Conservation (phyloP, 2,113 vertebrate species). For the Gymnorhina tibicen region DNA sequence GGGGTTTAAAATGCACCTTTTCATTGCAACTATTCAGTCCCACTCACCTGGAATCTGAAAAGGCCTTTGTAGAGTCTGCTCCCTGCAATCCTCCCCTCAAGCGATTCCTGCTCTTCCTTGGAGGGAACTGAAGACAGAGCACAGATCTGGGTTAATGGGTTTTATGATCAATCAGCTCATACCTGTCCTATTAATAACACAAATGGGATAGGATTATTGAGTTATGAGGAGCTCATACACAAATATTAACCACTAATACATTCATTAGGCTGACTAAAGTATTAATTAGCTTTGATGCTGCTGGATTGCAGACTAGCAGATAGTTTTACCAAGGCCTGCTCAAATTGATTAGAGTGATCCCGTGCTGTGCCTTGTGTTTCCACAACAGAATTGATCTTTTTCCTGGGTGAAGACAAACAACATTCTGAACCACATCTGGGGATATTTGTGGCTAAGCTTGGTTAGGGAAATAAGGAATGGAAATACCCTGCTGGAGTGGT, state of each 20-base stretch:
- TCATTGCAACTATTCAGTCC: not conserved
- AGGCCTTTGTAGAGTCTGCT: not conserved
- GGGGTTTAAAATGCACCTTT: not conserved
- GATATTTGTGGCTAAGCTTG: not conserved
- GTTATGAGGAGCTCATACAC: conserved; percentile 38
- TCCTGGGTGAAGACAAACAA: conserved; percentile 44
- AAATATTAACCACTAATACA: conserved; percentile 49
- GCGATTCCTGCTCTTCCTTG: not conserved
- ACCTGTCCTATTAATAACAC: conserved; percentile 46
- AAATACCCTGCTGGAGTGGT: not conserved
- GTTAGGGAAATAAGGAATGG: not conserved
- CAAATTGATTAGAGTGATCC: conserved; percentile 54
- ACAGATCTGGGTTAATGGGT: conserved; percentile 23
- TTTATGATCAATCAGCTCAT: conserved; percentile 24
- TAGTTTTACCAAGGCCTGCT: conserved; percentile 11
- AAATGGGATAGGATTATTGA: conserved; percentile 48
- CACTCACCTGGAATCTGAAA: not conserved
- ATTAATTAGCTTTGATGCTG: conserved; percentile 58
- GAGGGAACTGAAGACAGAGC: not conserved
- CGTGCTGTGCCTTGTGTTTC: conserved; percentile 50
- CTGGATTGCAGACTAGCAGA: conserved; percentile 50
- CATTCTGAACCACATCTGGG: not conserved
- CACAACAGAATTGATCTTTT: conserved; percentile 67
- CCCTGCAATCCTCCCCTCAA: not conserved
- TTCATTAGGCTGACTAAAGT: conserved; percentile 50